Conservation (phyloP, 2,113 vertebrate genomes). For the Struthio camelus region DNA sequence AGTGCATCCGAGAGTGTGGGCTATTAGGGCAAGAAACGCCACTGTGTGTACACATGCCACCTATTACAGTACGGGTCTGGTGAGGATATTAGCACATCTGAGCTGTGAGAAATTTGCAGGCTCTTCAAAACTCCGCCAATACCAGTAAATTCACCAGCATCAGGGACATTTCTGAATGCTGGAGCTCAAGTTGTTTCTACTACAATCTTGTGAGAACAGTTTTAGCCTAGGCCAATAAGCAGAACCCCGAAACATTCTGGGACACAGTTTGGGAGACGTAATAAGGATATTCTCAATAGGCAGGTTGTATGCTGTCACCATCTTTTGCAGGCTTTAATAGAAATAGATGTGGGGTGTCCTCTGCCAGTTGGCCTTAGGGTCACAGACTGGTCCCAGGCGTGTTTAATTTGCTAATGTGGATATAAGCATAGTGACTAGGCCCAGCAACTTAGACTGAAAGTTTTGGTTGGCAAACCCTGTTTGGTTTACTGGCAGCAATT, state of each 20-base stretch:
- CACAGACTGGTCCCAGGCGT: neutral
- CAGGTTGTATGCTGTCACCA: neutral
- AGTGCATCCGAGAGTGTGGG: accelerated
- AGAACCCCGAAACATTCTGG: neutral
- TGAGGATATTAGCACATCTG: neutral
- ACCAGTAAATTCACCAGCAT: neutral
- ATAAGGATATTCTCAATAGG: neutral
- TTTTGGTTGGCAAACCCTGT: neutral
- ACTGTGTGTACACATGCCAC: neutral
- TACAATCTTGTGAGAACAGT: too few relatives aligned
- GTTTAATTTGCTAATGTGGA: neutral
- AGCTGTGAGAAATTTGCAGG: neutral
- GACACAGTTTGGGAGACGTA: neutral
- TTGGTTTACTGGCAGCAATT: neutral
- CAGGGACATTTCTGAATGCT: neutral
- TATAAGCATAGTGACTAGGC: neutral
- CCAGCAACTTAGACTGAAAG: neutral
- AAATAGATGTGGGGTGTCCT: neutral
- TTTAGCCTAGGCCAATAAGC: neutral
- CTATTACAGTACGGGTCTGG: neutral
- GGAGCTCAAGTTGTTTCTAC: neutral
- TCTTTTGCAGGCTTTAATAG: neutral
- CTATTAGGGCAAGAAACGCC: neutral
- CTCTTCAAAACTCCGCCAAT: accelerated
- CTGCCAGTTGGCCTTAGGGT: neutral